Percentiles rank a stretch among this genome's conserved stretches.
Conservation (phyloP, 1,140 invertebrate genomes). For the Meloidogyne chitwoodi region DNA sequence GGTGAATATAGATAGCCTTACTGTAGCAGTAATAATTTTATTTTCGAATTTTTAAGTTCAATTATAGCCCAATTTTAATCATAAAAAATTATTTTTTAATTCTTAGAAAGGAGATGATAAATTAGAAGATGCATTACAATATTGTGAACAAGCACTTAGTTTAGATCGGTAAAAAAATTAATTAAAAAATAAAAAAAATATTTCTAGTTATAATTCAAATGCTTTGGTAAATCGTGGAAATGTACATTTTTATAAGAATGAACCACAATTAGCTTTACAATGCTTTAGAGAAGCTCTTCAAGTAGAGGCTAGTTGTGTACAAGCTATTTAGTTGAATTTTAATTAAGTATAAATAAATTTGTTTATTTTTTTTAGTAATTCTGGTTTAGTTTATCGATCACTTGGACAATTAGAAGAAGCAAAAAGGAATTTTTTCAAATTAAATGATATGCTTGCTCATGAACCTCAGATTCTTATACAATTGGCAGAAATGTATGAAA, state of each 20-base stretch:
- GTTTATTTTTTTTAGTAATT: slow-evolving; percentile 63
- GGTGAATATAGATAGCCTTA: neutral
- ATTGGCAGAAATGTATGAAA: slow-evolving; percentile 72
- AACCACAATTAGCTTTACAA: slow-evolving; percentile 73
- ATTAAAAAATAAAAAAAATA: neutral
- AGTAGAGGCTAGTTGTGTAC: slow-evolving; percentile 77
- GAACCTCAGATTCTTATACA: slow-evolving; percentile 81
- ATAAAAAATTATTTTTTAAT: neutral
- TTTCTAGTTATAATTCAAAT: slow-evolving; percentile 71
- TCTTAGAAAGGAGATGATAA: slow-evolving; percentile 65
- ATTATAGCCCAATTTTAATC: no score
- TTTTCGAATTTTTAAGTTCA: no score
- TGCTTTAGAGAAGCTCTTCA: slow-evolving; percentile 72
- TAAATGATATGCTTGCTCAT: slow-evolving; percentile 72
- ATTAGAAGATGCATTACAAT: slow-evolving; percentile 76
- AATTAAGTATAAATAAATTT: neutral
- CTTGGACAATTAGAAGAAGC: slow-evolving; percentile 70
- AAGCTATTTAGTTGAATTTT: slow-evolving; percentile 71
- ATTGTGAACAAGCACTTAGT: slow-evolving; percentile 72
- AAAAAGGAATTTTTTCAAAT: slow-evolving; percentile 76
- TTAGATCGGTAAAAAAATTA: slow-evolving; percentile 67
- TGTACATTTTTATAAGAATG: slow-evolving; percentile 71
- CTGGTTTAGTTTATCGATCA: slow-evolving; percentile 26
- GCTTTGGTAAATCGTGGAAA: slow-evolving; percentile 85
- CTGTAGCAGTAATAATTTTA: neutral